phyloP scores from a whole-genome alignment of 1,140 invertebrate species.

The Pomacea maculata region DNA sequence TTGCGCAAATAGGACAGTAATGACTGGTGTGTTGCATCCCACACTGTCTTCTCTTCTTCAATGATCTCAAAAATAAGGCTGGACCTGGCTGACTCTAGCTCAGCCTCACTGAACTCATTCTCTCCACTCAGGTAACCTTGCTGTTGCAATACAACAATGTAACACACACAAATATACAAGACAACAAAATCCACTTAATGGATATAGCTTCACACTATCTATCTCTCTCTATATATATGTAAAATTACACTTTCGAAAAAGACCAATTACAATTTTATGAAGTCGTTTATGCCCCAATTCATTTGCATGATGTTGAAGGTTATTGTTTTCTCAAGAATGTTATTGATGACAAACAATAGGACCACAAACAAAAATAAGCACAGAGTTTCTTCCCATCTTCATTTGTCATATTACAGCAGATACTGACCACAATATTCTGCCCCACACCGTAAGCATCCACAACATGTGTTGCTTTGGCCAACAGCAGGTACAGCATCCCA shows the following conservation, averaged over 20 bases:
- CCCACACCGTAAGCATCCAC: conserved; percentile 81
- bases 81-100: conserved; percentile 84
- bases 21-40: conserved; percentile 76
- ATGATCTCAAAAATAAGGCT: conserved; percentile 87
- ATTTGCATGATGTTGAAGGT: neutral
- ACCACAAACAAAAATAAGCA: neutral
- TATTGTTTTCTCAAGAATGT: neutral
- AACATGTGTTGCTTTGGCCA: conserved; percentile 80
- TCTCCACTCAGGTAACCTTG: conserved; percentile 73
- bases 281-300: too few species aligned
- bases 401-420: neutral
- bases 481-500: conserved; percentile 76
- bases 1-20: conserved; percentile 77
- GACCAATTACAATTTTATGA: too few species aligned
- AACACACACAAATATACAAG: neutral
- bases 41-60: conserved; percentile 79
- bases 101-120: conserved; percentile 74
- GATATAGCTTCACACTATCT: too few species aligned
- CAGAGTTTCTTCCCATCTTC: neutral
- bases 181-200: neutral
- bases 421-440: conserved; percentile 77
- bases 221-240: too few species aligned
- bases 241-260: too few species aligned
- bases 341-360: neutral
- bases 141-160: conserved; percentile 61